These are phyloP conservation scores for Drosophila quinaria DNA, from an alignment of 2,888 invertebrate species.

Conservation along the genomic window DNA sequence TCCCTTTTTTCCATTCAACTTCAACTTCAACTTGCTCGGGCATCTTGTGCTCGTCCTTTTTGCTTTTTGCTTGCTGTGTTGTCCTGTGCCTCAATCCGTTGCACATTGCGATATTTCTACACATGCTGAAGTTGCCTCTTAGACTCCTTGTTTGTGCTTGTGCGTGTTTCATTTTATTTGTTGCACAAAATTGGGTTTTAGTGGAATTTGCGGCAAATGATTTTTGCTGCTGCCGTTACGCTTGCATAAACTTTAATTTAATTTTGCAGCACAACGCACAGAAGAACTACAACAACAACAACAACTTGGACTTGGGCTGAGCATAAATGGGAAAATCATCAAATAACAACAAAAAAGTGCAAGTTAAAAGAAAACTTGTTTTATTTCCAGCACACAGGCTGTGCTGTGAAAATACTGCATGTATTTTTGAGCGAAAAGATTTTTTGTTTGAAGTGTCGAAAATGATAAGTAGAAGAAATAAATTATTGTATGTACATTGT, in stretches of 20 bases:
- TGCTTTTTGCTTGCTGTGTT: not conserved
- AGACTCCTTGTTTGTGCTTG: constrained; percentile 63
- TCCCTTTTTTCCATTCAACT: not conserved
- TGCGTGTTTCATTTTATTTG: constrained; percentile 77
- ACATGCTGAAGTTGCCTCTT: constrained; percentile 24
- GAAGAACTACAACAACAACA: not conserved
- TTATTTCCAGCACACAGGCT: constrained; percentile 1
- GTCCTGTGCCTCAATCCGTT: constrained; percentile 22
- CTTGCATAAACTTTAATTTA: constrained; percentile 82
- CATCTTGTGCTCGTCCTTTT: constrained; percentile 31
- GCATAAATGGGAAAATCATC: constrained; percentile 1
- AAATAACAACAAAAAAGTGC: not conserved
- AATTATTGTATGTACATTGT: not conserved
- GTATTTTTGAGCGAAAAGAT: constrained; percentile 10
- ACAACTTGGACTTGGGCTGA: constrained; percentile 5
- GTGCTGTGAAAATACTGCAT: constrained; percentile 5
- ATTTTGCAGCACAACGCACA: constrained; percentile 56
- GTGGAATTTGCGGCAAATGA: constrained; percentile 82
- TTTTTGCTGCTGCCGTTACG: constrained; percentile 78
- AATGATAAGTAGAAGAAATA: constrained; percentile 5
- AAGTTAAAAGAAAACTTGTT: constrained; percentile 18
- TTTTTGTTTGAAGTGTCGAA: constrained; percentile 22
- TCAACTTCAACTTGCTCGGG: constrained; percentile 16
- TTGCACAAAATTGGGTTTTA: constrained; percentile 80
- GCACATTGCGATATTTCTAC: constrained; percentile 18